Evolutionary conservation across 2,113 vertebrate genomes (phyloP).

Genomic region (Scolopax mira): DNA sequence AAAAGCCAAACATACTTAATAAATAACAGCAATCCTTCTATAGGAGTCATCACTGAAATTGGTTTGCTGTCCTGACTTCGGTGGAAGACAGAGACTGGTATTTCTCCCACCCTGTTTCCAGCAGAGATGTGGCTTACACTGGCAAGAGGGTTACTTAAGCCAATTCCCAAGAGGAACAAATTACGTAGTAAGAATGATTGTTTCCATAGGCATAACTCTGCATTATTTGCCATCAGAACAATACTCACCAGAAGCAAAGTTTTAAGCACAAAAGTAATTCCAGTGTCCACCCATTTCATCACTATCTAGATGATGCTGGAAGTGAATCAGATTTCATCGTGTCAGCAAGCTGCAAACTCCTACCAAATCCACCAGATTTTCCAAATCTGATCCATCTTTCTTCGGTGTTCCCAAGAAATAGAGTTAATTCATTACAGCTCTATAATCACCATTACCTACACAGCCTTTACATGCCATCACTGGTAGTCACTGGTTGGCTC

Average conservation of each 20-base stretch:
- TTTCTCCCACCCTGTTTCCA: not conserved
- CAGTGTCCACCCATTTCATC: not conserved
- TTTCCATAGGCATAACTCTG: not conserved
- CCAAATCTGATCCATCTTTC: not conserved
- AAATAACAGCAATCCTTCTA: not conserved
- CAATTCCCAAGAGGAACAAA: not conserved
- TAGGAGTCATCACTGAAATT: not conserved
- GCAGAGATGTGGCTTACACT: not conserved
- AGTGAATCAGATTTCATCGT: not conserved
- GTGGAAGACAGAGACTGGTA: not conserved
- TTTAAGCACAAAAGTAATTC: not conserved
- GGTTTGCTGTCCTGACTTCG: not conserved
- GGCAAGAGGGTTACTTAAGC: not conserved
- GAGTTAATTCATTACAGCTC: not conserved
- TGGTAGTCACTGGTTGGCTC: not conserved
- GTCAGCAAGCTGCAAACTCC: not conserved
- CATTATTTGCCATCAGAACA: not conserved
- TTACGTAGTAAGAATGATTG: not conserved
- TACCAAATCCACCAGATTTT: not conserved
- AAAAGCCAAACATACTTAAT: not conserved
- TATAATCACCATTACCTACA: not conserved
- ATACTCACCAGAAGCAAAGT: not conserved
- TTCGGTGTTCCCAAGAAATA: not conserved
- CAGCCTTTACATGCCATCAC: rapidly evolving
- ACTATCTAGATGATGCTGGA: not conserved